Base-by-base conservation (phyloP, 2,888 invertebrate genomes). In the Synanthedon tipuliformis region DNA sequence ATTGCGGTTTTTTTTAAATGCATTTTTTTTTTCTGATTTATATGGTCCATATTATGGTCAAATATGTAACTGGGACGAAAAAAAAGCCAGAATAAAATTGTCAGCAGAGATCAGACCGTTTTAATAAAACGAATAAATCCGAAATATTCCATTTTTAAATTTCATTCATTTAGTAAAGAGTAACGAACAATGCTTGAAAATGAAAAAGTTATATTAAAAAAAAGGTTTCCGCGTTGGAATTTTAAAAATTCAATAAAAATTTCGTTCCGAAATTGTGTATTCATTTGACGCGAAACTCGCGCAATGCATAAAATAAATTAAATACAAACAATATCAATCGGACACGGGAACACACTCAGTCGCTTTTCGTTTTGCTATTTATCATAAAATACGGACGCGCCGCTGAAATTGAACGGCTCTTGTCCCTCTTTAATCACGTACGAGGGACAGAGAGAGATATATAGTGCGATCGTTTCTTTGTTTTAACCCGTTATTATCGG, bases 281-380 rank as follows among this genome's bases (percentile, higher is more conserved):
- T 76, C 51, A 51, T 51, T 51, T 74, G 70, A 67, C 74, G 74
- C 70, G 68, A 70, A 74, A 73, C 70, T 64, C 65, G 61, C 61
- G 65, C 68, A 65, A 68, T 73, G 75, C 75, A 76, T 73, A 72
- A 79, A 79, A 76, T 75, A 77, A 82, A 81, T 81, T 75, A 74
- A 77, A 78, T 71, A 66, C 71, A 75, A 76, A 80, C 78, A 81
- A 79, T 79, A 78, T 80, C 78, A 81, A 81, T 81, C 73, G 72
- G 72, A 82, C 81, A 81, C 68, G 79, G 64, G 73, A 82, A 83
- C 72, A 78, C 81, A 78, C 81, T 81, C 75, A 72, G 63, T 62
- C 69, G 66, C 61, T 65, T 40, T 73, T 69, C 68, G 66, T 71
- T 77, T 73, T 68, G 75, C 76, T 81, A 81, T 82, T 81, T 82